Evolutionary conservation across 2,888 invertebrate species (phyloP).

Genomic region (Drosophila nigricruria): DNA sequence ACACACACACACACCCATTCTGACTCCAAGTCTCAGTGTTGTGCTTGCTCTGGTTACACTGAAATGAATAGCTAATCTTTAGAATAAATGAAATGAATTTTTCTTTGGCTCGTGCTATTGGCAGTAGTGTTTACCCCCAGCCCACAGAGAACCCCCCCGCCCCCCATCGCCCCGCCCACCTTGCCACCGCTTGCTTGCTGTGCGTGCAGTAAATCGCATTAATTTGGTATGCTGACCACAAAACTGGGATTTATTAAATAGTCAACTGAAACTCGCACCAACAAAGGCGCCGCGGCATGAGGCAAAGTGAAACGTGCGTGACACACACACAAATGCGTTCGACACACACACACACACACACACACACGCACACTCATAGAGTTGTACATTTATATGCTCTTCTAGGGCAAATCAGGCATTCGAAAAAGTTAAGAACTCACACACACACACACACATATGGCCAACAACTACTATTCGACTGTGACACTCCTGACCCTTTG

Average conservation of each 20-base stretch:
- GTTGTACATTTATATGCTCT: constrained; percentile 8
- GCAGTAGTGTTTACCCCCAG: constrained; percentile 16
- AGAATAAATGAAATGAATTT: constrained; percentile 77
- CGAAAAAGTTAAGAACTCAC: constrained; percentile 56
- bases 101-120: constrained; percentile 45
- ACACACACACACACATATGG: constrained; percentile 24
- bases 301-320: constrained; percentile 62
- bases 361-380: constrained; percentile 33
- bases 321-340: constrained; percentile 65
- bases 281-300: constrained; percentile 23
- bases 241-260: constrained; percentile 82
- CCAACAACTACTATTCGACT: constrained; percentile 29
- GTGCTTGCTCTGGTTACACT: constrained; percentile 27
- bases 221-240: constrained; percentile 82
- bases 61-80: constrained; percentile 81
- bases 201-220: constrained; percentile 73
- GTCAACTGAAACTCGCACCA: constrained; percentile 69
- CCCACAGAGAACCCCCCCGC: not conserved
- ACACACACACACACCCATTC: not conserved
- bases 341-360: constrained; percentile 33
- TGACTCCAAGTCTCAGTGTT: constrained; percentile 3
- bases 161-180: not conserved
- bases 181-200: not conserved
- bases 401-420: constrained; percentile 36
- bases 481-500: constrained; percentile 3